Base-by-base conservation (phyloP, 2,797 vertebrate genomes). In the Halcyon chelicuti region DNA sequence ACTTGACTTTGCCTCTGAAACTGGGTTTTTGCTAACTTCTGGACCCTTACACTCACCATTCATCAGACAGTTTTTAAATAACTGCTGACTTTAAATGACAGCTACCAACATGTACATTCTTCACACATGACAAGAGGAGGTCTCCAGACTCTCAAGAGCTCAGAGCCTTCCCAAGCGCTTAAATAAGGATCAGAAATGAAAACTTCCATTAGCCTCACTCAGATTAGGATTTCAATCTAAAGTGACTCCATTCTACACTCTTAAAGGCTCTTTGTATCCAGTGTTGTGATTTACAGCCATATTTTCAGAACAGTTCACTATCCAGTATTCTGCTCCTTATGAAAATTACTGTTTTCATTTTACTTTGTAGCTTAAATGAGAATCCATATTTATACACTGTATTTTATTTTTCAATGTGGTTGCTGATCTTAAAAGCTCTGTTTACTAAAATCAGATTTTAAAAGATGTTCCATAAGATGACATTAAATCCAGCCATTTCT, bases 151-250 rank as follows among this genome's bases (percentile, higher is more conserved):
- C 42, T 90, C 2, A 2, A 62, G 84, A 93, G 63, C 70, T 73
- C 86, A 83, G 55, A 12, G 39, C 46, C 88, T 52, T 85, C 54
- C 49, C 57, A 96, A 85, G 60, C 0, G 0, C 74, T 91, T 93
- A 86, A 94, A 79, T 46, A 89, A 74, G 63, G 61, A 87, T 91
- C 67, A 87, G 74, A 65, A 96, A 87, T 70, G 52, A 93, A 92
- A 97, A 94, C 47, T 87, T 37, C 57, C 57, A 91, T 65, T 85
- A 88, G 71, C 57, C 82, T 77, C 57, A 77, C 37, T 31, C 47
- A 85, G 78, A 86, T 89, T 74, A 94, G 68, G 40, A 78, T 77
- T 93, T 89, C 63, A 91, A 39, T 79, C 72, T 88, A 71, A 96
- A 94, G 54, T 57, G 90, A 78, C 58, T 95, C 85, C 65, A 54